Base-by-base conservation (phyloP, 2,888 invertebrate species). In the Caenorhabditis afra region DNA sequence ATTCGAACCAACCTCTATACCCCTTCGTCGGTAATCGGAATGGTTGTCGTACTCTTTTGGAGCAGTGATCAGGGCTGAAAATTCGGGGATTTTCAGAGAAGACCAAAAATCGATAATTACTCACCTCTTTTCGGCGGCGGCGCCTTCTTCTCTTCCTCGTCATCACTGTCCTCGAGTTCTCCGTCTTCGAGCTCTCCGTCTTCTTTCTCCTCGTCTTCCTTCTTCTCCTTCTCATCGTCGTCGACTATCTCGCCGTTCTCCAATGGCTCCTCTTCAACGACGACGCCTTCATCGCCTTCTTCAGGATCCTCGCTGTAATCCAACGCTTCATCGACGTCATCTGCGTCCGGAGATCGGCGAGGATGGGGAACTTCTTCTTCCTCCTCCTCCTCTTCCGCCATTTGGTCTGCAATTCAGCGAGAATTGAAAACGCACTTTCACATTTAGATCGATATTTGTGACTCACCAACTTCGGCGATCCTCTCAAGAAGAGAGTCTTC, bases 1-100 rank as follows among this genome's bases (percentile, higher is more conserved):
- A 73, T 78, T 78, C 64, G 45, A 53, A 79, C 79, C 58, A 73
- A 79, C 79, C 79, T 79, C 79, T n/a, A 79, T 79, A 29, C 67
- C 67, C 11, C 64, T 45, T n/a, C 64, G 20, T 2, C 39, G 55
- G 1, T n/a, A 49, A 41, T 8, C 59, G 14, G 41, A 3, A 14
- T 39, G 39, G 23, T 16, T 23, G 1, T n/a, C 45, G 10, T 20
- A 8, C 55, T 29, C 29, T 29, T 7, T 1, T 39, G 70, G 70
- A 29, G 73, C 73, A 0, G 64, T 64, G 10, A 73, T 73, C 22
- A 57, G 73, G 0, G 20, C 73, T 73, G 73, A 64, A 70, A 53
- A 35, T 11, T n/a, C 16, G 37, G 23, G 23, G 22, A 16, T 39
- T 39, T 55, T 39, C 39, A 16, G 29, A 22, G 44, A 44, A 22